phyloP scores from a whole-genome alignment of 2,113 vertebrate species.

The Amia ocellicauda region DNA sequence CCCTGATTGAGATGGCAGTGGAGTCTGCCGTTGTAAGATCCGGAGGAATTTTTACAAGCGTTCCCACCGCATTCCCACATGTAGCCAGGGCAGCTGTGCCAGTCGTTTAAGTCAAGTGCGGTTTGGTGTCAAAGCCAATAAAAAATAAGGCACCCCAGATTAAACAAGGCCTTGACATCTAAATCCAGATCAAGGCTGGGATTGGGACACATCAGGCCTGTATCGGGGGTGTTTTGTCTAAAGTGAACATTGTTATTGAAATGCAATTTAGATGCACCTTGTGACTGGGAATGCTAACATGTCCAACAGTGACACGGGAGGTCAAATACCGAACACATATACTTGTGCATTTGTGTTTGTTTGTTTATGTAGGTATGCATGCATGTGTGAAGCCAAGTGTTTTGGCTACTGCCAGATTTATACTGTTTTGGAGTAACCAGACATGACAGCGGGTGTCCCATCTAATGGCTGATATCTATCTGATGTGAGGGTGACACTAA shows the following conservation, averaged over 20 bases:
- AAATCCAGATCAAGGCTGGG: not conserved
- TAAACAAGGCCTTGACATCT: not conserved
- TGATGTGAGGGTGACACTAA: too few relatives aligned
- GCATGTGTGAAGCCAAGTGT: constrained; percentile 52
- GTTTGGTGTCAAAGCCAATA: not conserved
- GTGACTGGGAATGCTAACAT: constrained; percentile 19
- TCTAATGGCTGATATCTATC: too few relatives aligned
- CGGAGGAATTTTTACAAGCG: constrained; percentile 36
- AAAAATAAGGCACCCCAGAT: not conserved
- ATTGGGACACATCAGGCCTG: constrained; percentile 11
- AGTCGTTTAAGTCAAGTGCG: not conserved
- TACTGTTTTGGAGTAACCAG: too few relatives aligned
- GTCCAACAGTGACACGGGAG: constrained; percentile 24
- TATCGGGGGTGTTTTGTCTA: constrained; percentile 17
- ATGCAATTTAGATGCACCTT: not conserved
- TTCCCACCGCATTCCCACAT: constrained; percentile 22
- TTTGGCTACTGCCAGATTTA: constrained; percentile 51
- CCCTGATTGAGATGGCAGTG: constrained; percentile 25
- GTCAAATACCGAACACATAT: constrained; percentile 16
- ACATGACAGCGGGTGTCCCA: too few relatives aligned
- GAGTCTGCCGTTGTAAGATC: constrained; percentile 13
- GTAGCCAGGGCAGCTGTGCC: constrained; percentile 9
- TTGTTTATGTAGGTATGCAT: constrained; percentile 10
- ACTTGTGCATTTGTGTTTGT: constrained; percentile 6
- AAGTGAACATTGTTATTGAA: constrained; percentile 22